Evolutionary conservation across 2,113 vertebrate species (phyloP).

Genomic region (Xyliphius kryptos): DNA sequence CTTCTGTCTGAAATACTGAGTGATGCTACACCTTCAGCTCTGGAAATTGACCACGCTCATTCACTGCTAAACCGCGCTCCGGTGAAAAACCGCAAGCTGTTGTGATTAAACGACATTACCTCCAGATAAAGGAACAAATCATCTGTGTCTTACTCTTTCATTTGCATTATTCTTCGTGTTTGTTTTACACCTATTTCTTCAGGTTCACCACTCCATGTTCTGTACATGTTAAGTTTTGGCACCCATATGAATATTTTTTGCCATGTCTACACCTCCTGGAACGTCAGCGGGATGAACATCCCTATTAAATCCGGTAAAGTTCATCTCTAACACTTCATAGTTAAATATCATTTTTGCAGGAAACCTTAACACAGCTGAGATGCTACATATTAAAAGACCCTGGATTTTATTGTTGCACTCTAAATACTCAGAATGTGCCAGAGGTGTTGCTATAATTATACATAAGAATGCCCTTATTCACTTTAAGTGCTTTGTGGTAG

Average conservation of each 20-base stretch:
- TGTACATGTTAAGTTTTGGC: not conserved
- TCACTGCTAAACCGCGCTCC: too few relatives aligned
- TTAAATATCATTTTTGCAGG: not conserved
- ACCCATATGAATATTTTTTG: not conserved
- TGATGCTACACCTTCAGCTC: too few relatives aligned
- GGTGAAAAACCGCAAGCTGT: too few relatives aligned
- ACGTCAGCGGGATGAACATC: not conserved
- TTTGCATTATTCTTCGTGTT: not conserved
- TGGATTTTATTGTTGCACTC: not conserved
- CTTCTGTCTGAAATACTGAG: too few relatives aligned
- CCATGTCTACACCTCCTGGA: not conserved
- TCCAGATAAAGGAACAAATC: too few relatives aligned
- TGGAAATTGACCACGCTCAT: too few relatives aligned
- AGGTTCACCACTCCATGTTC: not conserved
- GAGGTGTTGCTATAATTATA: not conserved
- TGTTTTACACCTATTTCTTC: not conserved
- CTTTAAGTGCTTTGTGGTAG: not conserved
- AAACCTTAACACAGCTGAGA: not conserved
- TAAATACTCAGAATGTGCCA: slow-evolving; percentile 1
- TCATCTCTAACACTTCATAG: not conserved
- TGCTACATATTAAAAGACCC: not conserved
- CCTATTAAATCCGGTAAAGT: not conserved
- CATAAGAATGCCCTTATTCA: not conserved
- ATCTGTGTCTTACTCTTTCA: too few relatives aligned
- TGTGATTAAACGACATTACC: too few relatives aligned